Conservation (phyloP, 2,888 invertebrate genomes). For the Luperina testacea region DNA sequence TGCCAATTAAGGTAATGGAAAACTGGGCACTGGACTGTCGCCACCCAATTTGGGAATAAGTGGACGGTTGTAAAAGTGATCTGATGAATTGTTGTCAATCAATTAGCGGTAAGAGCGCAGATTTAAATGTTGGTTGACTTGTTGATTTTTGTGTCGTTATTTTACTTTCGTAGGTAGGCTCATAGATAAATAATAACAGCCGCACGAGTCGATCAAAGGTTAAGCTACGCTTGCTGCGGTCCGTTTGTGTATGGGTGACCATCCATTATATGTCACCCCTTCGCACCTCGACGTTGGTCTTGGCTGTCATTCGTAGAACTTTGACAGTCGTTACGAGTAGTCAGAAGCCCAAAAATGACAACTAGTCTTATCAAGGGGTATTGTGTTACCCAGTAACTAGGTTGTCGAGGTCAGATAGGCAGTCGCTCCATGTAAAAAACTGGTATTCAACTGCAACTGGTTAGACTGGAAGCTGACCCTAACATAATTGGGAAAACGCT, state of each 20-base stretch:
- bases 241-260: not conserved
- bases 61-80: conserved; percentile 60
- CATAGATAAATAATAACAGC: not conserved
- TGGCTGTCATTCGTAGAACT: not conserved
- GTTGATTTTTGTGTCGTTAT: conserved; percentile 21
- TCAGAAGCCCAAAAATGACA: not conserved
- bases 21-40: conserved; percentile 52
- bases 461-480: not conserved
- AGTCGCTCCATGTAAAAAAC: not conserved
- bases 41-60: conserved; percentile 57
- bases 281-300: not conserved
- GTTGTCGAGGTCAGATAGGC: not conserved
- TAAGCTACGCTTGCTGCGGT: not conserved
- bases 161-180: not conserved
- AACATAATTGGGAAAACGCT: not conserved
- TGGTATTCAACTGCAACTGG: not conserved
- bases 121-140: conserved; percentile 28
- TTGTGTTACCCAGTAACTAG: not conserved
- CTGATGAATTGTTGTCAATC: conserved; percentile 64
- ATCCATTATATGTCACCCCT: not conserved
- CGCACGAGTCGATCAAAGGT: not conserved
- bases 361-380: not conserved
- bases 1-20: conserved; percentile 79
- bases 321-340: not conserved
- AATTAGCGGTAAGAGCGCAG: conserved; percentile 56